Evolutionary conservation across 2,888 invertebrate species (phyloP).

Genomic region (Idaea aversata): DNA sequence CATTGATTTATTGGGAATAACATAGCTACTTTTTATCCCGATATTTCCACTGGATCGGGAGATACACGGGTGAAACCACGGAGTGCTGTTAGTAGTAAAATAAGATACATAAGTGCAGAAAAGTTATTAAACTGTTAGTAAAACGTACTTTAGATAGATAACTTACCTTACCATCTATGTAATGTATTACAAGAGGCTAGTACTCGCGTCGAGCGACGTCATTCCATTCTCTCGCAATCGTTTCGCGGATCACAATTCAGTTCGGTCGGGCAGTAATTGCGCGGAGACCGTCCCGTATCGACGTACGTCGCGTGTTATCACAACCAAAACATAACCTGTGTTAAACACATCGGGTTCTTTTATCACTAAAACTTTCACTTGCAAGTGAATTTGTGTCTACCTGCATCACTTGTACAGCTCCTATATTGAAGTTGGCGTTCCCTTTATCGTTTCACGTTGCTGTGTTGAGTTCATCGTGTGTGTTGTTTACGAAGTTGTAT

Average conservation of each 20-base stretch:
- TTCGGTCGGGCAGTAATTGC: conserved; percentile 55
- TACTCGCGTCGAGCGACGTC: background rate
- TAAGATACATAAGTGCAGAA: no score
- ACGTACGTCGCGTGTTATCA: conserved; percentile 40
- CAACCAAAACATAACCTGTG: conserved; percentile 66
- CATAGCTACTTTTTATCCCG: no score
- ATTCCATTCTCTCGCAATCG: conserved; percentile 27
- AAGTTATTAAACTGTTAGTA: background rate
- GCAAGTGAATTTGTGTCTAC: conserved; percentile 22
- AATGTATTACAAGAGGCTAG: background rate
- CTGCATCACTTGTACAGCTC: conserved; percentile 3
- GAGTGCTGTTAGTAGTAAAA: no score
- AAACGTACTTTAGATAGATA: background rate
- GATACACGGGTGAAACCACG: no score
- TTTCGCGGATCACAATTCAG: conserved; percentile 40
- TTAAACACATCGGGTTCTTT: conserved; percentile 29
- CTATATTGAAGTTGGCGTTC: background rate
- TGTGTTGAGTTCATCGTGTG: conserved; percentile 36
- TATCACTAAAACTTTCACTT: conserved; percentile 58
- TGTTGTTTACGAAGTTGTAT: conserved; percentile 60
- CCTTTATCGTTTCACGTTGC: conserved; percentile 1
- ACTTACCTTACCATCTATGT: background rate
- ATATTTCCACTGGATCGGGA: no score
- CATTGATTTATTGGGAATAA: no score
- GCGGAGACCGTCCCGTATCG: conserved; percentile 43